Percentiles rank a stretch among this genome's conserved stretches.
Evolutionary conservation across 1,140 invertebrate genomes (phyloP).

Genomic region (Riptortus pedestris): DNA sequence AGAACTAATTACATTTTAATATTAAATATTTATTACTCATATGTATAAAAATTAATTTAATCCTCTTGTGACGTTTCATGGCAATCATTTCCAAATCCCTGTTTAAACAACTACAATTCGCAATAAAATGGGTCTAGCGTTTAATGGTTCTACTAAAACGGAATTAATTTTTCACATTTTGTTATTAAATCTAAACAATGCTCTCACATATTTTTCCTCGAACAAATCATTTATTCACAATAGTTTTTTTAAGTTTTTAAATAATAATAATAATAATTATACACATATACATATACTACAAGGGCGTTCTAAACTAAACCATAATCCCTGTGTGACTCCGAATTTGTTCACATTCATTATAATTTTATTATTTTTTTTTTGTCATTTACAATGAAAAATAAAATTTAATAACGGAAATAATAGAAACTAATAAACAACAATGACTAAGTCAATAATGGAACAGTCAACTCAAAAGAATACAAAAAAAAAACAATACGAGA

Average conservation of each 20-base stretch:
- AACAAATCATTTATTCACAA: neutral
- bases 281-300: slow-evolving; percentile 26
- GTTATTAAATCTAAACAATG: slow-evolving; percentile 8
- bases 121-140: neutral
- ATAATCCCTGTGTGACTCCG: slow-evolving; percentile 29
- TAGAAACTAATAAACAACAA: slow-evolving; percentile 21
- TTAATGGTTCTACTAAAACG: neutral
- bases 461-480: slow-evolving; percentile 15
- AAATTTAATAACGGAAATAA: slow-evolving; percentile 11
- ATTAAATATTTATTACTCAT: neutral
- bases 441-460: slow-evolving; percentile 23
- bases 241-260: slow-evolving; percentile 4
- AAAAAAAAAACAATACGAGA: slow-evolving; percentile 20
- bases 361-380: slow-evolving; percentile 13
- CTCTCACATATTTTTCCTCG: neutral
- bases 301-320: slow-evolving; percentile 27
- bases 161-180: slow-evolving; percentile 8
- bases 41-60: neutral
- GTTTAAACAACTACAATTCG: neutral
- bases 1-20: neutral
- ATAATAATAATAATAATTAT: slow-evolving; percentile 19
- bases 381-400: slow-evolving; percentile 14
- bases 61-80: neutral
- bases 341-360: slow-evolving; percentile 24
- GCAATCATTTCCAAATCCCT: neutral